phyloP scores from a whole-genome alignment of 2,888 invertebrate genomes.

The Cephus pulcher region DNA sequence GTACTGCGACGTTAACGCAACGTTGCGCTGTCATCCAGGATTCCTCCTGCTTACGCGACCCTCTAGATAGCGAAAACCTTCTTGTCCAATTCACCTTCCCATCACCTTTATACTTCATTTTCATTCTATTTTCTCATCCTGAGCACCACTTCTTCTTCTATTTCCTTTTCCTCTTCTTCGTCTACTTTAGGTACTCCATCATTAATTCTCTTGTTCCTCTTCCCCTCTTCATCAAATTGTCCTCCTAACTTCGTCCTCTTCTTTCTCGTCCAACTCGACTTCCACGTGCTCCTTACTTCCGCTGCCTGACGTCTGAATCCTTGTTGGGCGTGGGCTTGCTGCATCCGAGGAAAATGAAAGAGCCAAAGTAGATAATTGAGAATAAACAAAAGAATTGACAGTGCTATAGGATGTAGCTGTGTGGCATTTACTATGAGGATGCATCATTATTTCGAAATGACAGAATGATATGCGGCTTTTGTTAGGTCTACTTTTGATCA shows the following conservation, averaged over 20 bases:
- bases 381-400: not conserved
- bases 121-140: conserved; percentile 12
- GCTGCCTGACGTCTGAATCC: conserved; percentile 63
- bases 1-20: no score
- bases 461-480: no score
- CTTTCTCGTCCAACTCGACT: conserved; percentile 2
- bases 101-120: conserved; percentile 14
- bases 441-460: no score
- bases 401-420: no score
- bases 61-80: conserved; percentile 14
- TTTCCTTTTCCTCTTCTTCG: conserved; percentile 4
- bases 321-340: conserved; percentile 64
- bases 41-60: conserved; percentile 6
- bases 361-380: conserved; percentile 20
- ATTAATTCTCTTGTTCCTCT: conserved; percentile 22
- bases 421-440: no score
- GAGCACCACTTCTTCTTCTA: not conserved
- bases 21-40: no score
- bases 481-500: no score
- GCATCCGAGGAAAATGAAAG: conserved; percentile 18
- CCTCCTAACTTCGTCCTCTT: conserved; percentile 21
- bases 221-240: conserved; percentile 19
- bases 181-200: conserved; percentile 22
- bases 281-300: conserved; percentile 50
- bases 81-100: conserved; percentile 15